Evolutionary conservation across 2,797 vertebrate genomes (phyloP).

Genomic region (Falco peregrinus): DNA sequence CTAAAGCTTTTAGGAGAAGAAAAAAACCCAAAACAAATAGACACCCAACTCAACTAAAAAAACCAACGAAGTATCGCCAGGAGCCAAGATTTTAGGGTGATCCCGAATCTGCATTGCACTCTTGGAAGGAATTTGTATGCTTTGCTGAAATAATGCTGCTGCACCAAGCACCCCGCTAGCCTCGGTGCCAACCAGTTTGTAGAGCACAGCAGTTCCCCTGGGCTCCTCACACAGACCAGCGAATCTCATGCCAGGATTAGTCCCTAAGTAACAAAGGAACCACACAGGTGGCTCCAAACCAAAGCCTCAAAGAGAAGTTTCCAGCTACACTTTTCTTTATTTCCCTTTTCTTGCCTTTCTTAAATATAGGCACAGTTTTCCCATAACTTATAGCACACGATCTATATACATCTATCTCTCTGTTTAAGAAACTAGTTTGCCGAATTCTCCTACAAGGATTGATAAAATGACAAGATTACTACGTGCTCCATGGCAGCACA

Average conservation of each 20-base stretch:
- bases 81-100: neutral
- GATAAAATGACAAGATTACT: neutral
- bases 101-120: neutral
- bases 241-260: neutral
- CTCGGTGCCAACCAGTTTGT: neutral
- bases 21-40: neutral
- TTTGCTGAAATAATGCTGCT: neutral
- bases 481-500: accelerated
- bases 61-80: neutral
- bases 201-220: accelerated
- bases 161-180: neutral
- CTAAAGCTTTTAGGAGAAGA: neutral
- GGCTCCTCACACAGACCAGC: neutral
- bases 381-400: neutral
- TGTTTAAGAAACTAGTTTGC: neutral
- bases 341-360: neutral
- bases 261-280: neutral
- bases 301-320: neutral
- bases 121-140: neutral
- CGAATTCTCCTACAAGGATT: neutral
- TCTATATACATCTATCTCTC: neutral
- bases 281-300: neutral
- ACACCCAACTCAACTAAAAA: neutral
- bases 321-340: neutral
- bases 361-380: neutral